These are phyloP conservation scores for Leucoraja erinaceus DNA, from an alignment of 2,113 vertebrate genomes.

Conservation along the genomic window DNA sequence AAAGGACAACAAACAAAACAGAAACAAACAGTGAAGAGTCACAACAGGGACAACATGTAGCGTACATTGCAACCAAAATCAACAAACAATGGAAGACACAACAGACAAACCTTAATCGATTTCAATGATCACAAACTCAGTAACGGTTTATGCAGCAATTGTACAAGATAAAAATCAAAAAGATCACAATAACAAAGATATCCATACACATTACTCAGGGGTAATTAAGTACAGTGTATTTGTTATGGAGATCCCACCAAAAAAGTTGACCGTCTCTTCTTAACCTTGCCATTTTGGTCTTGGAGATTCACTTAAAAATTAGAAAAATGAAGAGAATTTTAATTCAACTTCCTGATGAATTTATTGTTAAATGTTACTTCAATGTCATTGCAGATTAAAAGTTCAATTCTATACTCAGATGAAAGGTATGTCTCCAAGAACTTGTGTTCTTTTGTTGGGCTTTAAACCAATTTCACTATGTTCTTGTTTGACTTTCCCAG, in stretches of 20 bases:
- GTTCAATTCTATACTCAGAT: not conserved
- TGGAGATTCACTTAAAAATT: not conserved
- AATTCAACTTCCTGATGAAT: not conserved
- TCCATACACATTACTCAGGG: not conserved
- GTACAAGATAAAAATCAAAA: not conserved
- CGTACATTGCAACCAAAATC: conserved; percentile 54
- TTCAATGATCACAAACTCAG: not conserved
- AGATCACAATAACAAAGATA: not conserved
- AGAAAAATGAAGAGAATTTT: not conserved
- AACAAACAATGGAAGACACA: conserved; percentile 63
- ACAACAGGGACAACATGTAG: conserved; percentile 57
- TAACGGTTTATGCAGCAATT: not conserved
- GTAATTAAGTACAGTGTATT: not conserved
- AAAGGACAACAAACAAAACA: conserved; percentile 90
- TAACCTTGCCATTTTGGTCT: not conserved
- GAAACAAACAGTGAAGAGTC: conserved; percentile 75
- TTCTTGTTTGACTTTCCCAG: not conserved
- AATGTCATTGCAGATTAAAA: not conserved
- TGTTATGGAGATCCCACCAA: not conserved
- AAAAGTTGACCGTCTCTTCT: too few relatives aligned
- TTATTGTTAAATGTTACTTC: not conserved
- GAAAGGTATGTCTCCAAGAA: not conserved
- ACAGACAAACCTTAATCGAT: conserved; percentile 22
- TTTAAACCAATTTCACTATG: not conserved
- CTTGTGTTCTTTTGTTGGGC: not conserved